These are phyloP conservation scores for Rhagium mordax DNA, from an alignment of 2,888 invertebrate species.

Conservation along the genomic window DNA sequence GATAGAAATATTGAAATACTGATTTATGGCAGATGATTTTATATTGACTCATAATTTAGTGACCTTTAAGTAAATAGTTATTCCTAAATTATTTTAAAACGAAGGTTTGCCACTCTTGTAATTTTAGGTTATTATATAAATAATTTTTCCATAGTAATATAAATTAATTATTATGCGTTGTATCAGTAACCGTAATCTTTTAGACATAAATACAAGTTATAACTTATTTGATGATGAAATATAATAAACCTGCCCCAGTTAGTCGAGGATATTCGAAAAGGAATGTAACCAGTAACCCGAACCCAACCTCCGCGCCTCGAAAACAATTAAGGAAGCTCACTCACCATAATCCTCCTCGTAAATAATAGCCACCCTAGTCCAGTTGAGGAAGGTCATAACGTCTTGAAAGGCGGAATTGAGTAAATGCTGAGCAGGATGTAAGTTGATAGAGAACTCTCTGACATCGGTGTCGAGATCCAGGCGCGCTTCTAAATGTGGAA, in stretches of 20 bases:
- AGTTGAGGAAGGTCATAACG: slow-evolving; percentile 83
- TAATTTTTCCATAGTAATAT: too few relatives aligned
- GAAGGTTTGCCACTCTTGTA: too few relatives aligned
- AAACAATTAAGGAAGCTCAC: slow-evolving; percentile 38
- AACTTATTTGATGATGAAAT: not conserved
- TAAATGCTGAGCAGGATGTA: slow-evolving; percentile 82
- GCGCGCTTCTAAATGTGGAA: slow-evolving; percentile 84
- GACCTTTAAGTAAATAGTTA: too few relatives aligned
- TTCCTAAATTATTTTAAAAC: too few relatives aligned
- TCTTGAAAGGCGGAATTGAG: slow-evolving; percentile 84
- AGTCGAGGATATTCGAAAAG: not conserved
- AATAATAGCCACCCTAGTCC: slow-evolving; percentile 86
- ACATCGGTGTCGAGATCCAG: slow-evolving; percentile 75
- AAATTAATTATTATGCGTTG: too few relatives aligned
- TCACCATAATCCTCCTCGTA: slow-evolving; percentile 85
- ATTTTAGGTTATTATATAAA: too few relatives aligned
- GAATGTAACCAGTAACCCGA: not conserved
- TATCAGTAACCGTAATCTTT: too few relatives aligned
- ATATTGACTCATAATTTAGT: too few relatives aligned
- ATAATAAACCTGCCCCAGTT: not conserved
- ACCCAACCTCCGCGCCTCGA: not conserved
- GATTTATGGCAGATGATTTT: too few relatives aligned
- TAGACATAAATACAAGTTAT: too few relatives aligned
- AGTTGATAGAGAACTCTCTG: slow-evolving; percentile 83
- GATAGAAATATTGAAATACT: too few relatives aligned